Evolutionary conservation across 37 sponge, comb jelly and placozoan species (phyloP).

Genomic region (Crambe crambe): DNA sequence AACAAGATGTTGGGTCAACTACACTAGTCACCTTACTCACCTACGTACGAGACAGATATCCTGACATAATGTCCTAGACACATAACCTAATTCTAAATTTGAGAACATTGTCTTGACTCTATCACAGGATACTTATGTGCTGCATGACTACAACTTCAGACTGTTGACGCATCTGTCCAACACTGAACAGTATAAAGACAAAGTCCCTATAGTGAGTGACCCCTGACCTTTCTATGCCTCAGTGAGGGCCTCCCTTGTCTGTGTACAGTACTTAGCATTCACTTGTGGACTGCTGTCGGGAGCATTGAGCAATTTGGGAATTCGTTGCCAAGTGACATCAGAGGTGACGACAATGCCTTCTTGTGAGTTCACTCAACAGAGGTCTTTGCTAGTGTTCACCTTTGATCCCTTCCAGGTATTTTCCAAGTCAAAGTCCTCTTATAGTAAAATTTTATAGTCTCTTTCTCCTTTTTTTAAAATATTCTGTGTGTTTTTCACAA

Average conservation of each 20-base stretch:
- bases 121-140: constrained; percentile 81
- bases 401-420: constrained; percentile 26
- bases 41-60: no score
- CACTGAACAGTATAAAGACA: constrained; percentile 66
- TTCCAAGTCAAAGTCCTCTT: constrained; percentile 57
- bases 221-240: not conserved
- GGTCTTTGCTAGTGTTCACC: not conserved
- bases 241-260: not conserved
- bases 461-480: no score
- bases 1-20: no score
- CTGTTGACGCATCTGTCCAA: constrained; percentile 59
- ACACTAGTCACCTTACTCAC: no score
- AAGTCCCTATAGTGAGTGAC: constrained; percentile 61
- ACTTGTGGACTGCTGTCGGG: constrained; percentile 82
- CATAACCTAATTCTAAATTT: not conserved
- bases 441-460: constrained; percentile 15
- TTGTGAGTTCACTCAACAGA: constrained; percentile 48
- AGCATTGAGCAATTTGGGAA: constrained; percentile 75
- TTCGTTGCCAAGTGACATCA: constrained; percentile 69
- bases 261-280: constrained; percentile 74
- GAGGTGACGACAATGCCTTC: constrained; percentile 66
- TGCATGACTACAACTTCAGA: constrained; percentile 76
- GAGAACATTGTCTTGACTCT: constrained; percentile 33
- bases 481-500: no score
- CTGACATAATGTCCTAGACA: no score